A percentile compares a stretch with the other conserved stretches of the same genome.
Conservation (phyloP, 2,797 vertebrate genomes). For the Scolopax bukidnonensis region DNA sequence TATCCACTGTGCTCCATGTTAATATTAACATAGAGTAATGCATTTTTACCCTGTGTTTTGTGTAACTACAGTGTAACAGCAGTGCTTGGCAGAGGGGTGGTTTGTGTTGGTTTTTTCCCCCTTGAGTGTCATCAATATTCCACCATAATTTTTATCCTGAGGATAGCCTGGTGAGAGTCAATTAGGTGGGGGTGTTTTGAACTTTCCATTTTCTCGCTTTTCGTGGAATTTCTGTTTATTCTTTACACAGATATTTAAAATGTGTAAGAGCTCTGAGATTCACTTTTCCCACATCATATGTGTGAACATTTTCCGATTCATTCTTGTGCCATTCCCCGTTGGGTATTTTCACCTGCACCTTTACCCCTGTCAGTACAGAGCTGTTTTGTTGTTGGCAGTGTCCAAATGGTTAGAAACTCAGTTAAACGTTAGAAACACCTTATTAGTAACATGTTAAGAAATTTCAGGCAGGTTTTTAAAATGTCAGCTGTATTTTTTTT, state of each 20-base stretch:
- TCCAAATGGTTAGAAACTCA: background rate
- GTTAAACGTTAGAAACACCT: no score
- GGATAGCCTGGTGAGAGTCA: background rate
- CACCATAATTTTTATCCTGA: background rate
- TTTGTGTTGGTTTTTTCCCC: background rate
- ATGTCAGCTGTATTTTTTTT: fast-evolving
- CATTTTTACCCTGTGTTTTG: background rate
- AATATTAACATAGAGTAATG: background rate
- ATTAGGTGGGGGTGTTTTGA: background rate
- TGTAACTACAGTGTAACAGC: background rate
- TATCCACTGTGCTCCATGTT: background rate
- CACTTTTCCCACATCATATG: background rate
- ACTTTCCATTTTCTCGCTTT: background rate
- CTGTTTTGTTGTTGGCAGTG: background rate
- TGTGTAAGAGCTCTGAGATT: fast-evolving
- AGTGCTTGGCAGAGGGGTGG: background rate
- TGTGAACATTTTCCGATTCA: background rate
- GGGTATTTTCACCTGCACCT: background rate
- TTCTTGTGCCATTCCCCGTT: fast-evolving
- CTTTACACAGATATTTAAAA: fast-evolving
- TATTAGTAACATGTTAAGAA: fast-evolving
- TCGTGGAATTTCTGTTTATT: background rate
- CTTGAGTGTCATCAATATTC: background rate
- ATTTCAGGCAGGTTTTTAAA: background rate
- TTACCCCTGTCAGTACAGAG: background rate